Conservation (phyloP, 2,888 invertebrate genomes). For the Trypoxylon attenuatum region DNA sequence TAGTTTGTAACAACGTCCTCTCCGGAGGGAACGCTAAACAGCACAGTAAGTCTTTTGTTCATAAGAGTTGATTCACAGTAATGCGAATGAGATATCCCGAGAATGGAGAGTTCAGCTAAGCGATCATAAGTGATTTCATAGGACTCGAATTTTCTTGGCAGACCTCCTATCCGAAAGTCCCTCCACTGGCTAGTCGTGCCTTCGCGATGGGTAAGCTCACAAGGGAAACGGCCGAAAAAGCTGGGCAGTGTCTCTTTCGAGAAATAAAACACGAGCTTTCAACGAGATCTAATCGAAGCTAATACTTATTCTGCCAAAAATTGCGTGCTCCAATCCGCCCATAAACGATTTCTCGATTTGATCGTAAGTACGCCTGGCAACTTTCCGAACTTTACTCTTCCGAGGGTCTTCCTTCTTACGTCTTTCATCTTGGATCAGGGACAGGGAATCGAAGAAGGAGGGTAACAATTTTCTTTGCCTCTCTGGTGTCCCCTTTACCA, state of each 20-base stretch:
- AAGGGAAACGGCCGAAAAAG: neutral
- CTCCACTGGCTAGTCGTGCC: slow-evolving; percentile 2
- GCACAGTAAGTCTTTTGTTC: neutral
- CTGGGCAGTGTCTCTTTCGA: neutral
- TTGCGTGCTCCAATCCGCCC: slow-evolving; percentile 14
- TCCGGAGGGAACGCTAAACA: neutral
- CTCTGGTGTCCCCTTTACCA: neutral
- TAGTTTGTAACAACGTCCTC: neutral
- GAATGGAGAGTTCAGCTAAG: neutral
- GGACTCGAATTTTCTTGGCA: slow-evolving; percentile 25
- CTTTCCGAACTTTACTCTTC: slow-evolving; percentile 25
- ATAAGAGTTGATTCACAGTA: neutral
- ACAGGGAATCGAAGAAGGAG: neutral
- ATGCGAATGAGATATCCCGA: neutral
- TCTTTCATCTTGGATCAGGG: neutral
- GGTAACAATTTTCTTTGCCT: slow-evolving; percentile 13
- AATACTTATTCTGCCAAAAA: slow-evolving; percentile 41
- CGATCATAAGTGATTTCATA: slow-evolving; percentile 12
- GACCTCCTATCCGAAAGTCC: slow-evolving; percentile 27
- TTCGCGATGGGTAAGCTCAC: neutral
- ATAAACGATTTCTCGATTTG: slow-evolving; percentile 14
- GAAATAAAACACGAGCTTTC: slow-evolving; percentile 2
- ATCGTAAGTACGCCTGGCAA: slow-evolving; percentile 28
- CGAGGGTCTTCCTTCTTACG: neutral
- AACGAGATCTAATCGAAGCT: slow-evolving; percentile 35